These are phyloP conservation scores for Ctenosaura bakeri DNA, from an alignment of 2,797 vertebrate species.

Conservation along the genomic window DNA sequence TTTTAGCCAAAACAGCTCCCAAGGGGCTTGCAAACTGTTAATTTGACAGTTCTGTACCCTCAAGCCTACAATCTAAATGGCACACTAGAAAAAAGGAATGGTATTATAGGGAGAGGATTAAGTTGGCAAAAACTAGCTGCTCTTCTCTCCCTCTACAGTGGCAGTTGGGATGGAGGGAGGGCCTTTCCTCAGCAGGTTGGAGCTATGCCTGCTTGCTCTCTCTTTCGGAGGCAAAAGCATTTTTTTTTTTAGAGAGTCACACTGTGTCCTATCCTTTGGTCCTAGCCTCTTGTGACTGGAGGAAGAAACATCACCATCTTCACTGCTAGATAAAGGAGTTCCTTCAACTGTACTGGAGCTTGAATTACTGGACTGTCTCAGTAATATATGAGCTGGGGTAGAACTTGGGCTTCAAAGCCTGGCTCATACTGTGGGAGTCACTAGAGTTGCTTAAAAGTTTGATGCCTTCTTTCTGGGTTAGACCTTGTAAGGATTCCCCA, in stretches of 20 bases:
- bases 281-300: slow-evolving; percentile 85
- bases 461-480: slow-evolving; percentile 96
- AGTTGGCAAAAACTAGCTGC: no score
- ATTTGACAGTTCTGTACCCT: no score
- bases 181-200: no score
- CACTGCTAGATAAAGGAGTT: slow-evolving; percentile 64
- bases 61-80: no score
- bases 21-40: not conserved
- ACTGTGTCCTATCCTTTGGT: slow-evolving; percentile 95
- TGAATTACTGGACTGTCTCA: slow-evolving; percentile 92
- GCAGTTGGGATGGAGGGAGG: no score
- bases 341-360: slow-evolving; percentile 85
- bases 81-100: no score
- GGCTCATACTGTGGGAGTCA: slow-evolving; percentile 92
- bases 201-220: no score
- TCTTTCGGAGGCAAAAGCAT: slow-evolving; percentile 22
- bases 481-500: slow-evolving; percentile 93
- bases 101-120: no score
- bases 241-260: slow-evolving; percentile 93
- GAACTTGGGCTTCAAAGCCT: slow-evolving; percentile 93
- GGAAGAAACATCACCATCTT: slow-evolving; percentile 79
- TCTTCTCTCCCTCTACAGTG: no score
- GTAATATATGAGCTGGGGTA: slow-evolving; percentile 89
- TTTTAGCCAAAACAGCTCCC: not conserved
- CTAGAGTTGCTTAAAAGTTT: slow-evolving; percentile 97